Percentiles rank a stretch among this genome's conserved stretches.
Evolutionary conservation across 2,113 vertebrate species (phyloP).

Genomic region (Vulpes ferrilata): DNA sequence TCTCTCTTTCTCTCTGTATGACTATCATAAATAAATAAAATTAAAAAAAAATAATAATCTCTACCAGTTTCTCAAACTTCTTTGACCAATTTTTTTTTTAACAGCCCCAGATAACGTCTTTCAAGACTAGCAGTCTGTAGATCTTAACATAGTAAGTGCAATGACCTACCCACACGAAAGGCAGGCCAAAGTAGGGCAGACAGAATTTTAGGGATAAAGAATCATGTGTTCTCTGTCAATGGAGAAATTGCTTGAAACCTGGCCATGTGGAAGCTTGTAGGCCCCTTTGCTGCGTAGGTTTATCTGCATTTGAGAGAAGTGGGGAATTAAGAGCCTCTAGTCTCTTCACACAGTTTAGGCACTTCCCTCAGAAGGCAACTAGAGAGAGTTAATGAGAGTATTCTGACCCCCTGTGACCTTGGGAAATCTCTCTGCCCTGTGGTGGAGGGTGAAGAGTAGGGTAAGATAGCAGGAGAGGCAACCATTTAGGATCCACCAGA

Average conservation of each 20-base stretch:
- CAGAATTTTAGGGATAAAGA: neutral
- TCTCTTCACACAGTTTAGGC: neutral
- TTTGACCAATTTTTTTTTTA: neutral
- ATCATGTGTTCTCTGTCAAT: rapidly evolving
- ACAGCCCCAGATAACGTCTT: neutral
- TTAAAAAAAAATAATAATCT: no score
- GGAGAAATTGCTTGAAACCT: neutral
- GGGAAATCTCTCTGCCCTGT: neutral
- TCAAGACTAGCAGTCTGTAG: neutral
- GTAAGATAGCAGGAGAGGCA: rapidly evolving
- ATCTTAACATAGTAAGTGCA: neutral
- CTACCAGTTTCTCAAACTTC: neutral
- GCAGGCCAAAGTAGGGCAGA: rapidly evolving
- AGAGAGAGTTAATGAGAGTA: neutral
- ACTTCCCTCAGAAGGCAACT: neutral
- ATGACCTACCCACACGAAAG: neutral
- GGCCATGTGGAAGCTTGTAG: rapidly evolving
- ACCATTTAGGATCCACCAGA: neutral
- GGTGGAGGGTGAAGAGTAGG: neutral
- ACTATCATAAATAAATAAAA: no score
- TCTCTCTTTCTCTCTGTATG: no score
- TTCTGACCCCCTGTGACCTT: neutral
- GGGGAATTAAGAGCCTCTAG: neutral
- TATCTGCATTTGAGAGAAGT: neutral
- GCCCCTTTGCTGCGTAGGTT: neutral